Percentiles rank a stretch among this genome's conserved stretches.
Evolutionary conservation across 2,113 vertebrate species (phyloP).

Genomic region (Pardalotus punctatus): DNA sequence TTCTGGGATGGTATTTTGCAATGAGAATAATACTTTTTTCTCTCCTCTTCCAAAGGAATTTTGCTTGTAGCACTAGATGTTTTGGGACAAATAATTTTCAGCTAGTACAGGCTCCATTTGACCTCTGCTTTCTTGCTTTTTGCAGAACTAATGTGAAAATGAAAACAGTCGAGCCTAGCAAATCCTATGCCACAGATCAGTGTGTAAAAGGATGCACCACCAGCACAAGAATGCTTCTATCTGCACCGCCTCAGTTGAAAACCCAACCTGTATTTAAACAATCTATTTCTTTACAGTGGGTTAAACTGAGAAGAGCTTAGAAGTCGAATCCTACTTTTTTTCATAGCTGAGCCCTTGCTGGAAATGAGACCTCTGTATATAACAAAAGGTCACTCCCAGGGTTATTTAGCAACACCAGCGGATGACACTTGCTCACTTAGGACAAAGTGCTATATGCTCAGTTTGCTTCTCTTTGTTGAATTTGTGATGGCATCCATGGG

Average conservation of each 20-base stretch:
- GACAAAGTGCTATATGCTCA: background rate
- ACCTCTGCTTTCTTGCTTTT: background rate
- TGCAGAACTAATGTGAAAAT: conserved; percentile 7
- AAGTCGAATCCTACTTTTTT: background rate
- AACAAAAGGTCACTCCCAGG: background rate
- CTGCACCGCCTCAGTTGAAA: background rate
- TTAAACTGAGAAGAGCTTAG: background rate
- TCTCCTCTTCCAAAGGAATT: background rate
- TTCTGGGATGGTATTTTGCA: background rate
- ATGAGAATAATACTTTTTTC: background rate
- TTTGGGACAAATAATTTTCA: background rate
- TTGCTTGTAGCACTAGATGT: background rate
- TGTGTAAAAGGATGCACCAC: background rate
- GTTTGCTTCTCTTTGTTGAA: background rate
- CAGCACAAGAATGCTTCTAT: background rate
- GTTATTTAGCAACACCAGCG: background rate
- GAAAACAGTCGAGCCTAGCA: background rate
- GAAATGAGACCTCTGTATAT: background rate
- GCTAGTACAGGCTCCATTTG: background rate
- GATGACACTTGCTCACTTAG: background rate
- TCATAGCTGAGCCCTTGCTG: background rate
- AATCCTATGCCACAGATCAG: background rate
- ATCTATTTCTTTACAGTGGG: background rate
- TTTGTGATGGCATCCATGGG: background rate
- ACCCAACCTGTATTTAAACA: background rate